A percentile compares a stretch with the other conserved stretches of the same genome.
Evolutionary conservation across 2,888 invertebrate species (phyloP).

Genomic region (Odiellus spinosus): DNA sequence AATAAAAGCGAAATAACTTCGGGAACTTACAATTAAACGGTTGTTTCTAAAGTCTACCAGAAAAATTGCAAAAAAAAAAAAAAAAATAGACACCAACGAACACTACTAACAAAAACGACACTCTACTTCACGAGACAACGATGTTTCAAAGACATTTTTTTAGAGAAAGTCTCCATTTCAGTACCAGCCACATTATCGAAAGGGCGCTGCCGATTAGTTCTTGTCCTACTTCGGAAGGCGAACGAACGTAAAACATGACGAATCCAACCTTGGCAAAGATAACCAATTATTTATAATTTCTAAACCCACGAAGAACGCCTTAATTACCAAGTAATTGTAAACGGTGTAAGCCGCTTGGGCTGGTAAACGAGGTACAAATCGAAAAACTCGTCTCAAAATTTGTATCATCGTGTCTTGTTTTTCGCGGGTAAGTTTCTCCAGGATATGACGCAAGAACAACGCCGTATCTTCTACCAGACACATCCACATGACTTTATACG

Average conservation of each 20-base stretch:
- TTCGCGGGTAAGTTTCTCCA: constrained; percentile 84
- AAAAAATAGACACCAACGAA: no score
- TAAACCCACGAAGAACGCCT: background rate
- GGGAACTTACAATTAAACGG: no score
- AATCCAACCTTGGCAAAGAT: constrained; percentile 53
- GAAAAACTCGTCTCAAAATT: constrained; percentile 68
- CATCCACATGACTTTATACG: constrained; percentile 93
- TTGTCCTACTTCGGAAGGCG: constrained; percentile 88
- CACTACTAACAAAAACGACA: no score
- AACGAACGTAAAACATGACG: constrained; percentile 96
- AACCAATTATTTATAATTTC: background rate
- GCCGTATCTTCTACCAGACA: constrained; percentile 97
- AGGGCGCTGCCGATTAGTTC: constrained; percentile 85
- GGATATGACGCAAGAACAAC: constrained; percentile 80
- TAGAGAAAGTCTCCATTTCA: constrained; percentile 20
- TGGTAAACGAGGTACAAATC: constrained; percentile 38
- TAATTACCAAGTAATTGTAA: constrained; percentile 77
- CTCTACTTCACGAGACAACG: no score
- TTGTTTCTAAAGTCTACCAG: no score
- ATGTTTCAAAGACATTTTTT: no score
- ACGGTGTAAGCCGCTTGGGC: constrained; percentile 89
- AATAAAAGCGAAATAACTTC: background rate
- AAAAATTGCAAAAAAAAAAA: no score
- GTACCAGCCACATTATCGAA: constrained; percentile 89
- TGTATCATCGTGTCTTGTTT: constrained; percentile 91